Evolutionary conservation across 2,797 vertebrate genomes (phyloP), one percentile per base, ranked within the genome.

Genomic region (Aythya fuligula): DNA sequence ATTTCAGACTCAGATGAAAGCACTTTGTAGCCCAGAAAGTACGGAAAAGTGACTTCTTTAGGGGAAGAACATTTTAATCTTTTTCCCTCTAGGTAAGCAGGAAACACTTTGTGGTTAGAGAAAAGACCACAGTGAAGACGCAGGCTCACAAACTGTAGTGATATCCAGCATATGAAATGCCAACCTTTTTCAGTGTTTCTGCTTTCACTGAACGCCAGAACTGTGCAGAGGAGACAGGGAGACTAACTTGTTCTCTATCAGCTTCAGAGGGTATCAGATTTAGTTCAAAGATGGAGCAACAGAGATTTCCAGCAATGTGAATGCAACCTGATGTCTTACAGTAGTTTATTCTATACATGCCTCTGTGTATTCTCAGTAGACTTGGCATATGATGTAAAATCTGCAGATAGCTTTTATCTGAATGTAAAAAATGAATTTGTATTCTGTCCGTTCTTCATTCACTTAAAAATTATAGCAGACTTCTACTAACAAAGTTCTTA

Each of bases 1-100:
- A 94, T 92, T 93, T 95, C 67, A 89, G 47, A 85, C 93, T 95
- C 89, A 53, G 81, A 93, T 91, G 53, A 94, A 81, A 95, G 87
- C 81, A 58, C 53, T 85, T 72, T 96, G 66, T 94, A 86, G 39
- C 94, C 87, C 66, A 86, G 91, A 89, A 92, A 89, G 49, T 43
- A 62, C 7, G 80, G 30, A 79, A 51, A 93, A 77, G 6, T 41
- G 58, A 88, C 6, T 91, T 39, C 56, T 89, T 94, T 62, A 34
- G 81, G 38, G 38, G 72, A 85, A 76, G 88, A 95, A 88, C 21
- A 17, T 81, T 83, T 90, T 87, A 73, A 86, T 82, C 82, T 71
- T 95, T 88, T 89, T 87, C 13, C n/a, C 64, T 51, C 51, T 80
- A 73, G 56, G 45, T 65, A 91, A 75, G n/a, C 58, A 93, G 95